These are phyloP conservation scores for Jaculus jaculus DNA, from an alignment of 2,113 vertebrate genomes.

Conservation along the genomic window DNA sequence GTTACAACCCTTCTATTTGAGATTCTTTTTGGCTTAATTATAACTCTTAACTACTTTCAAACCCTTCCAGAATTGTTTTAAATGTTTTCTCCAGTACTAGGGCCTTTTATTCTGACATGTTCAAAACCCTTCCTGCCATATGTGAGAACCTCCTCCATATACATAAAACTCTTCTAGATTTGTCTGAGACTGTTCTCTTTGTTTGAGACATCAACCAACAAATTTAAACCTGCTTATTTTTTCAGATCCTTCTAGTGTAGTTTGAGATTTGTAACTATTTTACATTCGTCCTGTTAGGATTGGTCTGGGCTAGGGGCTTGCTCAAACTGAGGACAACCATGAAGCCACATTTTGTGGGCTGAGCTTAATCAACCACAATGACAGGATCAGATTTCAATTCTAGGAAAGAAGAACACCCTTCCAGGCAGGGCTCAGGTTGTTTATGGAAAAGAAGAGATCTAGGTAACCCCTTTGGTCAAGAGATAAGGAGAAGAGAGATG, in stretches of 20 bases:
- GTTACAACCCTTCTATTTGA: conserved; percentile 10
- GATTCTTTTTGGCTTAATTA: neutral
- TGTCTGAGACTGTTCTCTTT: no score
- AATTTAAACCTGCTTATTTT: neutral
- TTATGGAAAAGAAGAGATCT: no score
- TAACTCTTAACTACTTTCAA: neutral
- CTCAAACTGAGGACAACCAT: no score
- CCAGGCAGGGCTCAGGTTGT: no score
- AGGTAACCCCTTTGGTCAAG: no score
- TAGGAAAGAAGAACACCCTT: no score
- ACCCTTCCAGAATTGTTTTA: conserved; percentile 29
- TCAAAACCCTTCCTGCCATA: neutral
- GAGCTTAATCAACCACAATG: no score
- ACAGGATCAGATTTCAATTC: no score
- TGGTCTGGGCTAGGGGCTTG: no score
- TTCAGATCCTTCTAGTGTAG: neutral
- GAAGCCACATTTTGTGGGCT: no score
- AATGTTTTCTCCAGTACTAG: neutral
- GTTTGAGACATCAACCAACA: neutral
- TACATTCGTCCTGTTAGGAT: neutral
- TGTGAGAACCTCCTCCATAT: neutral
- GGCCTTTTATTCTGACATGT: neutral
- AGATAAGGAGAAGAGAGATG: no score
- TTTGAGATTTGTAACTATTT: conserved; percentile 8
- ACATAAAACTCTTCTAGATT: neutral